A percentile compares a stretch with the other conserved stretches of the same genome.
Conservation (phyloP, 2,888 invertebrate species). For the Lypha dubia region DNA sequence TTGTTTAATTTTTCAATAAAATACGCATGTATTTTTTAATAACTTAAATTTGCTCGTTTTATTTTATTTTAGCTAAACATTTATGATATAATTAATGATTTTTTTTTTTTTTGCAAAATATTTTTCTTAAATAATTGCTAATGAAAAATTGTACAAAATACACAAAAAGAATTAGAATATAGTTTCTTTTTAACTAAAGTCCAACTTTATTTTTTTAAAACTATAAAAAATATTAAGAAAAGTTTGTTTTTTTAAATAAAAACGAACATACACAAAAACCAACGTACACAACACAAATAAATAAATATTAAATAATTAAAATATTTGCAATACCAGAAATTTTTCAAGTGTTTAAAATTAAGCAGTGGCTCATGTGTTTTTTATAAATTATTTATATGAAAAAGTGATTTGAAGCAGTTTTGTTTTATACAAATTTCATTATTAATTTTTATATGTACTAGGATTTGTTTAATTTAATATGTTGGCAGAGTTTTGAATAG, state of each 20-base stretch:
- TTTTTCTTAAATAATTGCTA: constrained; percentile 53
- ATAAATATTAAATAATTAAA: constrained; percentile 58
- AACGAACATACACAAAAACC: constrained; percentile 74
- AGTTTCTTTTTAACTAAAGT: constrained; percentile 60
- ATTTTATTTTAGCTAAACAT: constrained; percentile 65
- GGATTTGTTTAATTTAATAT: constrained; percentile 62
- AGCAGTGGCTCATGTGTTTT: constrained; percentile 65
- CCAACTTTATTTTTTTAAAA: constrained; percentile 60
- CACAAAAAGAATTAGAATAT: constrained; percentile 41
- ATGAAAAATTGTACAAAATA: constrained; percentile 64
- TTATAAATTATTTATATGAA: constrained; percentile 61
- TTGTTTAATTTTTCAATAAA: constrained; percentile 39
- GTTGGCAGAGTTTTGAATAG: constrained; percentile 54
- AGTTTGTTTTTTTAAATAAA: constrained; percentile 50
- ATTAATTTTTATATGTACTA: constrained; percentile 32
- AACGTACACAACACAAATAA: constrained; percentile 67
- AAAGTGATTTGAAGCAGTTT: constrained; percentile 64
- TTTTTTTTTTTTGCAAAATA: constrained; percentile 40
- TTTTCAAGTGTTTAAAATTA: constrained; percentile 64
- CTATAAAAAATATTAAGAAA: constrained; percentile 45
- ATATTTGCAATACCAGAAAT: constrained; percentile 67
- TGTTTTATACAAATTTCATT: constrained; percentile 54
- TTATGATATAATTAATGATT: constrained; percentile 42
- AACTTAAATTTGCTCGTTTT: constrained; percentile 57
- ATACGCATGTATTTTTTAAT: constrained; percentile 35